Evolutionary conservation across 1,140 invertebrate species (phyloP).

Genomic region (Bombus picipes): DNA sequence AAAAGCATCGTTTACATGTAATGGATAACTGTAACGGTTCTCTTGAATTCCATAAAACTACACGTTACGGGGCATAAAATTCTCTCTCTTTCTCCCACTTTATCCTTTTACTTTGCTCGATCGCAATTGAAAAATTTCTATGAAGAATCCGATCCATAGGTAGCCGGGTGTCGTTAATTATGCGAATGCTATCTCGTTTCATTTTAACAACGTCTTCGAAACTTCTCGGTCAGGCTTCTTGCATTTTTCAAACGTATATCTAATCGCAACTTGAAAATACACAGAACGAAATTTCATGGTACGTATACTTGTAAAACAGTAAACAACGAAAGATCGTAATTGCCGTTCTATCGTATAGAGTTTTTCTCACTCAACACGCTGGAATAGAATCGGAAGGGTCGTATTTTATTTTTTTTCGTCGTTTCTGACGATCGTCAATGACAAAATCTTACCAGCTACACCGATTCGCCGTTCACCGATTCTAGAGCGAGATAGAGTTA

Average conservation of each 20-base stretch:
- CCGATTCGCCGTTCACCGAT: too few relatives aligned
- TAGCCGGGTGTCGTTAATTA: background rate
- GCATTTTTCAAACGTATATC: background rate
- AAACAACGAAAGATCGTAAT: background rate
- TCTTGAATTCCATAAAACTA: constrained; percentile 32
- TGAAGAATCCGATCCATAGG: background rate
- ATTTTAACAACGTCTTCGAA: background rate
- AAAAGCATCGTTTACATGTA: constrained; percentile 35
- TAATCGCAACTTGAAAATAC: background rate
- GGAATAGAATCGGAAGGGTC: background rate
- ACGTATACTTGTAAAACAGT: background rate
- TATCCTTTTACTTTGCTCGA: background rate
- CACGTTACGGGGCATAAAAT: constrained; percentile 21
- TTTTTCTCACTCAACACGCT: background rate
- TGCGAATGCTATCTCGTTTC: background rate
- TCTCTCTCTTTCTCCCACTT: constrained; percentile 9
- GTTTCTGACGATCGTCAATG: background rate
- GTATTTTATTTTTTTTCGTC: background rate
- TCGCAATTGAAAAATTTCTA: background rate
- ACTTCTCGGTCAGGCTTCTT: background rate
- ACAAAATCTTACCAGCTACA: too few relatives aligned
- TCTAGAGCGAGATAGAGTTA: too few relatives aligned
- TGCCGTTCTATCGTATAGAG: background rate
- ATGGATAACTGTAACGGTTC: constrained; percentile 48
- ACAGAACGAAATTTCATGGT: background rate